phyloP scores from a whole-genome alignment of 2,113 vertebrate genomes.

The Sturnira hondurensis region DNA sequence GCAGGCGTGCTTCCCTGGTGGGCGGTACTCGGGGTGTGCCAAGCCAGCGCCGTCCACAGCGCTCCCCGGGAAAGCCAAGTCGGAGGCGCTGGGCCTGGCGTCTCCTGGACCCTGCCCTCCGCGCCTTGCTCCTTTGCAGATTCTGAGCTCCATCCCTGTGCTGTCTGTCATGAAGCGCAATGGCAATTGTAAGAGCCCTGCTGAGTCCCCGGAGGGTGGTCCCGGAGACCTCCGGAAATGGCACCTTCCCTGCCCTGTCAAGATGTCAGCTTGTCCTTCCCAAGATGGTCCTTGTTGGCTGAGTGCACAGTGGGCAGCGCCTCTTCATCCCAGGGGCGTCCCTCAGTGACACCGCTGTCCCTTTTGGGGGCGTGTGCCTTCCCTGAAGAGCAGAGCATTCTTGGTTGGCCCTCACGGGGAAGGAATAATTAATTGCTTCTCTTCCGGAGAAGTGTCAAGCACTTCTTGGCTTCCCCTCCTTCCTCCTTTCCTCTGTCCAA shows the following conservation, averaged over 20 bases:
- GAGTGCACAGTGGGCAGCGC: neutral
- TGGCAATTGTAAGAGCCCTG: neutral
- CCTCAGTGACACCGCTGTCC: neutral
- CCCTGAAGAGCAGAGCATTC: neutral
- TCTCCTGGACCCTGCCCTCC: neutral
- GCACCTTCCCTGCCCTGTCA: neutral
- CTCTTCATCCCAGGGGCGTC: neutral
- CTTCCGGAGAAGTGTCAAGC: neutral
- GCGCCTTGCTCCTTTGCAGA: neutral
- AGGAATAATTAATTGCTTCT: neutral
- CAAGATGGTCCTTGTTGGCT: neutral
- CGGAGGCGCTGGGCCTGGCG: neutral
- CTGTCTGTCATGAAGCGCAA: no score
- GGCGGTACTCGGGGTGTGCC: no score
- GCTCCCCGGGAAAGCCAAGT: neutral
- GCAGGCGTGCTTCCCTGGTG: neutral
- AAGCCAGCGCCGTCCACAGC: accelerated
- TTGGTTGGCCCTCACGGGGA: neutral
- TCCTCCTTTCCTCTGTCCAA: neutral
- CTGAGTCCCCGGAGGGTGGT: neutral
- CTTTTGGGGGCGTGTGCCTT: no score
- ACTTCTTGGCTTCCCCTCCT: neutral
- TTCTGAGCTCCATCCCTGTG: neutral
- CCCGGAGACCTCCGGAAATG: neutral
- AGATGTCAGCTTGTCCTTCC: neutral